Evolutionary conservation across 1,140 invertebrate genomes (phyloP).

Genomic region (Sarcophaga bullata): DNA sequence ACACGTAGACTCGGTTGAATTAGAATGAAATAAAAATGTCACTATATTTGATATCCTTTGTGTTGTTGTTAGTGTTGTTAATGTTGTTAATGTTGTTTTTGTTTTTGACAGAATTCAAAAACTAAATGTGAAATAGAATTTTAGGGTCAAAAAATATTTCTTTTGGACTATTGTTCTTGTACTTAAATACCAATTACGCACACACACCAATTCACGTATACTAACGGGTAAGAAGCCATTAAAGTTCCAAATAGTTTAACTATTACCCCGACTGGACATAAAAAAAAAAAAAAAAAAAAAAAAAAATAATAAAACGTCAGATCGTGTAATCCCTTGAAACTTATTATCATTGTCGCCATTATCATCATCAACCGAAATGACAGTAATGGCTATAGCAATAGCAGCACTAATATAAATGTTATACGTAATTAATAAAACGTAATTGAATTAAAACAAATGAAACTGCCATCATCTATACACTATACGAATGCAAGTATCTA

Average conservation of each 20-base stretch:
- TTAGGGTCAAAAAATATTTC: too few relatives aligned
- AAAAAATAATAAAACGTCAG: neutral
- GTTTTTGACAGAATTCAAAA: too few relatives aligned
- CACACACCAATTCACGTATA: too few relatives aligned
- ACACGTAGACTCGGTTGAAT: neutral
- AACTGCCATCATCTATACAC: neutral
- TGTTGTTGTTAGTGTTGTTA: neutral
- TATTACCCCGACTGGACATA: too few relatives aligned
- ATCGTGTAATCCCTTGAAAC: slow-evolving; percentile 18
- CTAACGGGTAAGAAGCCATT: too few relatives aligned
- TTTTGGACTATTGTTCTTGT: too few relatives aligned
- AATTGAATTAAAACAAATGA: slow-evolving; percentile 37
- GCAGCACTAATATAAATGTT: neutral
- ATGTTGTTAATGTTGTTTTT: too few relatives aligned
- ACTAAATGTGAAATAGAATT: too few relatives aligned
- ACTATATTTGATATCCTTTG: neutral
- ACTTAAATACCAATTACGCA: too few relatives aligned
- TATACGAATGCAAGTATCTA: neutral
- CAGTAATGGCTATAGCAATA: neutral
- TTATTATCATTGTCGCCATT: slow-evolving; percentile 13
- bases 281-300: too few relatives aligned
- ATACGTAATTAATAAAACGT: slow-evolving; percentile 37
- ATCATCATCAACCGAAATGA: neutral
- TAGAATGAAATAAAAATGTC: slow-evolving; percentile 8
- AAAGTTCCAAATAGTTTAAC: too few relatives aligned